Percentiles rank a stretch among this genome's conserved stretches.
Conservation (phyloP, 2,888 invertebrate species). For the Synanthedon andrenaeformis region DNA sequence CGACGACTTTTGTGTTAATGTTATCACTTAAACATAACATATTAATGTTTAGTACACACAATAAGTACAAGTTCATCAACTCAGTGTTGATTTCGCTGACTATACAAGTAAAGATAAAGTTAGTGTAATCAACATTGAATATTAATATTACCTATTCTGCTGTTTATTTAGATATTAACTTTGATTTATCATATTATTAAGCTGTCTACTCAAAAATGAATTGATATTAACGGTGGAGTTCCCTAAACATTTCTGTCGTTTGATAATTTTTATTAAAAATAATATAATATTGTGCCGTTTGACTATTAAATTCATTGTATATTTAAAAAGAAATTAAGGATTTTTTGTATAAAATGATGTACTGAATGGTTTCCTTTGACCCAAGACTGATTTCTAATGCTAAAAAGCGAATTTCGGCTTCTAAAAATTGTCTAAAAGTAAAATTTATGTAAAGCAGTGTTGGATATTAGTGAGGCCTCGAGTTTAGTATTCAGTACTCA, state of each 20-base stretch:
- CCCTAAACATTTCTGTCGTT: conserved; percentile 27
- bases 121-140: too few species aligned
- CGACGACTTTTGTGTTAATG: too few species aligned
- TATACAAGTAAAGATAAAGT: too few species aligned
- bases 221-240: conserved; percentile 22
- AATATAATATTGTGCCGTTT: conserved; percentile 9
- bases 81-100: too few species aligned
- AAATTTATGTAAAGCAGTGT: not conserved
- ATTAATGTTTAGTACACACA: too few species aligned
- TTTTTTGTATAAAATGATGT: conserved; percentile 25
- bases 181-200: too few species aligned
- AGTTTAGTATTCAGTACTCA: not conserved
- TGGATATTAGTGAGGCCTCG: not conserved
- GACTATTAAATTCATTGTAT: conserved; percentile 22
- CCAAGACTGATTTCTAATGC: conserved; percentile 57
- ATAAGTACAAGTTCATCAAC: too few species aligned
- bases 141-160: too few species aligned
- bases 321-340: conserved; percentile 23
- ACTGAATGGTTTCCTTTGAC: conserved; percentile 51
- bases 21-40: too few species aligned
- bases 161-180: too few species aligned
- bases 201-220: too few species aligned
- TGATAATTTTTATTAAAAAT: conserved; percentile 8
- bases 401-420: conserved; percentile 36
- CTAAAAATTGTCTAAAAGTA: not conserved